Evolutionary conservation across 2,888 invertebrate genomes (phyloP), one percentile per base, ranked within the genome.

Genomic region (Mythimna impura): DNA sequence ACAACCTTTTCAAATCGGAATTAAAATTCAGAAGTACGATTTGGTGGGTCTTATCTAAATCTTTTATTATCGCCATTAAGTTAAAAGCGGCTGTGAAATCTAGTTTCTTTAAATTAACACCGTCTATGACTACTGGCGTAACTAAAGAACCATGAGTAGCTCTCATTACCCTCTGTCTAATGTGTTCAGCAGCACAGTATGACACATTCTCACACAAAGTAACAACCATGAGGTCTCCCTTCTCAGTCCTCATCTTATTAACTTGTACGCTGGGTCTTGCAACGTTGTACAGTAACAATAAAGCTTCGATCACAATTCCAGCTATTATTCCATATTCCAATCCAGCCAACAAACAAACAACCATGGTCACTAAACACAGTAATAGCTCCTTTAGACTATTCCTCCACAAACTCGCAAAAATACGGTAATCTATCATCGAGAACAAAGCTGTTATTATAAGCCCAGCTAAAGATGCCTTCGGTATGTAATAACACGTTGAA

Each of bases 391-490:
- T 96, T 95, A 98, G 98, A 93, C 98, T 98, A 9, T 97, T 97
- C 86, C 96, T 97, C 98, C 98, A 99, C 62, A 99, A 96, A 78
- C 97, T 96, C 4, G 90, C 87, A 65, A 95, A 86, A 54, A 95
- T 93, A 20, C 97, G 95, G 50, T 97, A 97, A 85, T 99, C 98
- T 9, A 99, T 97, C 97, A 99, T 98, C 83, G 97, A 97, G 86
- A 98, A 97, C 97, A 99, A 99, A 22, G 99, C 99, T 36, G 98
- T 97, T 74, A 99, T 98, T 76, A 99, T 99, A 62, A 99, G 97
- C 3, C 98, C 98, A 0, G 99, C 98, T 67, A 99, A 95, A 0
- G 98, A 98, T 0, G 99, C 97, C 93, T 98, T 98, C 0, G 99
- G 98, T 86, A 99, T 98, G 89, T 97, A 99, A 87, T 97, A 97